A percentile compares a stretch with the other conserved stretches of the same genome.
phyloP scores from a whole-genome alignment of 2,888 invertebrate species.

The Apantesis nais region DNA sequence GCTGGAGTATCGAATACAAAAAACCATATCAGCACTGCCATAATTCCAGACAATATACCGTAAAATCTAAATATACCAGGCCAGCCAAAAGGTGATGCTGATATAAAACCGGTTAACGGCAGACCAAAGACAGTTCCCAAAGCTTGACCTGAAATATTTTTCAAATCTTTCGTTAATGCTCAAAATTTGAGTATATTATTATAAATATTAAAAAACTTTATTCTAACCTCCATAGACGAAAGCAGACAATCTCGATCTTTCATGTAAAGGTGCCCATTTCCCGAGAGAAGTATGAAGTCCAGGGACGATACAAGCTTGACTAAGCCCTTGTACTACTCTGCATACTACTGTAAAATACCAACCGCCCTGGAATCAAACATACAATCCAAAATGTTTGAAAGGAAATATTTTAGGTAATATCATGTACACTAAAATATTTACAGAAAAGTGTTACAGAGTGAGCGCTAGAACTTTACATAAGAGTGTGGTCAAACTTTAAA shows the following conservation, averaged over 20 bases:
- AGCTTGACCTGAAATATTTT: slow-evolving; percentile 86
- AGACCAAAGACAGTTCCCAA: slow-evolving; percentile 92
- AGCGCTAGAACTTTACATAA: not conserved
- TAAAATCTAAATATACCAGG: slow-evolving; percentile 92
- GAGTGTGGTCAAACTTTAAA: not conserved
- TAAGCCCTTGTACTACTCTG: slow-evolving; percentile 88
- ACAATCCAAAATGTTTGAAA: not conserved
- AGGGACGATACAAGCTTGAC: slow-evolving; percentile 88
- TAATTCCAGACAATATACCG: slow-evolving; percentile 86
- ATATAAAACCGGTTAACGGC: slow-evolving; percentile 89
- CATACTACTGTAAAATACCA: slow-evolving; percentile 70
- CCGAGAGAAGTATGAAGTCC: slow-evolving; percentile 88
- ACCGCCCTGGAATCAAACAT: slow-evolving; percentile 13
- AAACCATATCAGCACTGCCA: slow-evolving; percentile 84
- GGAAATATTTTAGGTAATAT: no score
- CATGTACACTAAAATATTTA: no score
- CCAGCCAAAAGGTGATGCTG: slow-evolving; percentile 90
- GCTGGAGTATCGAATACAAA: slow-evolving; percentile 89
- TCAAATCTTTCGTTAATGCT: not conserved
- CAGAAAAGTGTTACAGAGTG: no score
- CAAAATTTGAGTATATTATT: not conserved
- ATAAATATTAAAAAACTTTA: no score
- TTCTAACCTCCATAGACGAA: slow-evolving; percentile 71
- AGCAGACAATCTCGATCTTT: slow-evolving; percentile 86
- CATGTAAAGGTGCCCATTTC: slow-evolving; percentile 88